These are phyloP conservation scores for Tribolium madens DNA, from an alignment of 1,140 invertebrate species.

Conservation along the genomic window DNA sequence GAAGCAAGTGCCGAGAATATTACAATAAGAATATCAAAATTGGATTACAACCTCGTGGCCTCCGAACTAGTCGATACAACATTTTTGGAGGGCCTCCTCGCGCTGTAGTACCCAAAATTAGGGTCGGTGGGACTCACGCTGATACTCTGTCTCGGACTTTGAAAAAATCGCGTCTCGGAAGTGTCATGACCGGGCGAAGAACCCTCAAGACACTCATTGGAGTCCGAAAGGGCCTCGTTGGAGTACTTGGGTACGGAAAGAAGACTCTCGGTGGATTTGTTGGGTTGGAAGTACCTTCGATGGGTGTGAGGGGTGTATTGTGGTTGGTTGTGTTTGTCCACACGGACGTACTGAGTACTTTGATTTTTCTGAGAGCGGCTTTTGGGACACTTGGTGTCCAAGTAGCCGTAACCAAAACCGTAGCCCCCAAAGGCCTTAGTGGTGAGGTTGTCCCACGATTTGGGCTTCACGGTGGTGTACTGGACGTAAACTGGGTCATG, in stretches of 20 bases:
- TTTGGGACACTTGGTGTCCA: slow-evolving; percentile 71
- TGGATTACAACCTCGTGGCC: slow-evolving; percentile 69
- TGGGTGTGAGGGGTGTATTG: slow-evolving; percentile 67
- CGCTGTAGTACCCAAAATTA: slow-evolving; percentile 68
- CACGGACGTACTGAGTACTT: slow-evolving; percentile 57
- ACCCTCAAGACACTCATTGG: slow-evolving; percentile 74
- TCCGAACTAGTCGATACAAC: slow-evolving; percentile 70
- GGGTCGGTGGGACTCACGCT: slow-evolving; percentile 65
- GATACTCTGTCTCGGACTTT: slow-evolving; percentile 65
- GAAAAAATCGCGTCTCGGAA: slow-evolving; percentile 66
- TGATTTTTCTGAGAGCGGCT: slow-evolving; percentile 49
- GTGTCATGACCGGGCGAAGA: slow-evolving; percentile 58
- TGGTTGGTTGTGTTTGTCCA: slow-evolving; percentile 59
- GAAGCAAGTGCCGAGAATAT: slow-evolving; percentile 8
- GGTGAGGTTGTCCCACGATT: slow-evolving; percentile 86
- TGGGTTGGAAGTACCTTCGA: slow-evolving; percentile 71
- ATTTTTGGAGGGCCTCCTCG: slow-evolving; percentile 67
- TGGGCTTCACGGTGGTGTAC: slow-evolving; percentile 78
- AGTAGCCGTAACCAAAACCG: slow-evolving; percentile 85
- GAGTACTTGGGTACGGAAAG: slow-evolving; percentile 74
- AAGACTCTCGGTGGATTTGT: slow-evolving; percentile 84
- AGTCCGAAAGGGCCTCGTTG: slow-evolving; percentile 72
- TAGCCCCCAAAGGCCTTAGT: slow-evolving; percentile 86
- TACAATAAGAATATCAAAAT: slow-evolving; percentile 25
- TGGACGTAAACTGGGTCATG: slow-evolving; percentile 68